Conservation (phyloP, 1,140 invertebrate species). For the Drosophila paulistorum region DNA sequence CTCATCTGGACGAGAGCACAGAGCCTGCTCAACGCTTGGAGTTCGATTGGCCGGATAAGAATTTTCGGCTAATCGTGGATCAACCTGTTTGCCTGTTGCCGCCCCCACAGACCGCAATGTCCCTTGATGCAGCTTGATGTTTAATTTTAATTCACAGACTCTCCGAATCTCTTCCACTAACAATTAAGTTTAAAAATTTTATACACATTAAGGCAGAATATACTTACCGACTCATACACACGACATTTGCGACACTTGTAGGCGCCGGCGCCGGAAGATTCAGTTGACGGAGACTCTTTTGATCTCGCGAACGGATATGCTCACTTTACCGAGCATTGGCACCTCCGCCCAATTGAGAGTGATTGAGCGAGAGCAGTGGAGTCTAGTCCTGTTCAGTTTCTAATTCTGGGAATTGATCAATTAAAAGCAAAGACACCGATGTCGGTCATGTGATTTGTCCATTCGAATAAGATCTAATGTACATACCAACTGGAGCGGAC, state of each 20-base stretch:
- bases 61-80: slow-evolving; percentile 76
- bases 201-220: slow-evolving; percentile 15
- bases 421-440: slow-evolving; percentile 39
- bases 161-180: slow-evolving; percentile 17
- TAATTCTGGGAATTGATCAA: slow-evolving; percentile 78
- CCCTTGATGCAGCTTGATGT: slow-evolving; percentile 42
- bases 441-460: slow-evolving; percentile 60
- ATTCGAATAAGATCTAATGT: slow-evolving; percentile 7
- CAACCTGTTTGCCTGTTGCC: slow-evolving; percentile 57
- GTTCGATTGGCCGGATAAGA: slow-evolving; percentile 78
- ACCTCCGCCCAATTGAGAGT: slow-evolving; percentile 37
- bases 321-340: slow-evolving; percentile 50
- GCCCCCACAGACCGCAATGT: slow-evolving; percentile 55
- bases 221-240: slow-evolving; percentile 11
- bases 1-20: slow-evolving; percentile 52
- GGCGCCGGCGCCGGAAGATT: slow-evolving; percentile 9
- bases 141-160: slow-evolving; percentile 18
- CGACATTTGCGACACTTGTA: not conserved
- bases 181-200: slow-evolving; percentile 4
- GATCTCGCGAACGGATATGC: slow-evolving; percentile 58
- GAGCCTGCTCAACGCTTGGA: slow-evolving; percentile 61
- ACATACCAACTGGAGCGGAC: slow-evolving; percentile 12
- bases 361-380: slow-evolving; percentile 26
- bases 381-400: slow-evolving; percentile 56
- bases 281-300: slow-evolving; percentile 19